These are phyloP conservation scores for Linnaemya vulpina DNA, from an alignment of 2,888 invertebrate genomes.

Conservation along the genomic window DNA sequence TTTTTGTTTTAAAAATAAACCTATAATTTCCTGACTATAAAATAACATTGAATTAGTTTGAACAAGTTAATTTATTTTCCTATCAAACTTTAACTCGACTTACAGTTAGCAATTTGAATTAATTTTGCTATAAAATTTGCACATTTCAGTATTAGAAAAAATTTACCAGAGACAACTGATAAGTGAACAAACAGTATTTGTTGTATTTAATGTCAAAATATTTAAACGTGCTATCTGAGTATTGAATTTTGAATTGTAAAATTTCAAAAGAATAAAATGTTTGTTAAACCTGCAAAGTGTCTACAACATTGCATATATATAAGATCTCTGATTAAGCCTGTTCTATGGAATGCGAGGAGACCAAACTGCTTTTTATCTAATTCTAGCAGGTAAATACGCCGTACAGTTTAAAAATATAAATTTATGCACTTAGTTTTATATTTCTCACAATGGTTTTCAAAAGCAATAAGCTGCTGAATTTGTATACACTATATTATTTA, in stretches of 20 bases:
- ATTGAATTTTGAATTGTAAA: conserved; percentile 25
- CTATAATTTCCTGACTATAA: conserved; percentile 1
- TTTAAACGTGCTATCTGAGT: conserved; percentile 1
- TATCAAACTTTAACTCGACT: neutral
- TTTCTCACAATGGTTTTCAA: conserved; percentile 9
- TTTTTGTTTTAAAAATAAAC: too few species aligned
- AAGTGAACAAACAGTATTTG: conserved; percentile 31
- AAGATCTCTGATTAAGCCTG: conserved; percentile 35
- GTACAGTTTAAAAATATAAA: conserved; percentile 3
- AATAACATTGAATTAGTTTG: conserved; percentile 6
- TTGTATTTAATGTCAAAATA: conserved; percentile 23
- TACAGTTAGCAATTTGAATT: conserved; percentile 27
- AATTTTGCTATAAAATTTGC: conserved; percentile 19
- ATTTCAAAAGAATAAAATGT: conserved; percentile 34
- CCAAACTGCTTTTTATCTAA: conserved; percentile 5
- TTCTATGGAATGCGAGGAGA: conserved; percentile 19
- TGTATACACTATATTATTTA: conserved; percentile 15
- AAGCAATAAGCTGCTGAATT: neutral
- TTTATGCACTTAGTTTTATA: conserved; percentile 5
- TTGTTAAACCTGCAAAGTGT: conserved; percentile 32
- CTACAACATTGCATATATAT: conserved; percentile 17
- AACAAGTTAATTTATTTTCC: neutral
- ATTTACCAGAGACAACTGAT: conserved; percentile 25
- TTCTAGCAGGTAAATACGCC: conserved; percentile 44
- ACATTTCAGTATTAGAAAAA: conserved; percentile 18